Conservation (phyloP, 2,113 vertebrate species). For the Phalacrocorax carbo region DNA sequence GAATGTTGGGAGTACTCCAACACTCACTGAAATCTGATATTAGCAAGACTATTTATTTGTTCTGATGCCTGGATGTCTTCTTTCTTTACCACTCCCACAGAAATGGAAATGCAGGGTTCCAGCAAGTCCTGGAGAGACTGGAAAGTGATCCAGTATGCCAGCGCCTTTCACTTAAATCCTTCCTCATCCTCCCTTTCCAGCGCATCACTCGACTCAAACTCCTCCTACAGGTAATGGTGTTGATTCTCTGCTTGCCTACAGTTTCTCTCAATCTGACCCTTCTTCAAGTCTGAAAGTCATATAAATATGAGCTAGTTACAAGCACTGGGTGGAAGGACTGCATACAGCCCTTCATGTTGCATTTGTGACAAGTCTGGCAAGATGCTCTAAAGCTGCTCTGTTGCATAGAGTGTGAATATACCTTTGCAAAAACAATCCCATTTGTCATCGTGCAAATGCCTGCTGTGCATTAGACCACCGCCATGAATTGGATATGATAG, state of each 20-base stretch:
- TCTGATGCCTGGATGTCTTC: not conserved
- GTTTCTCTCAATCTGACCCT: not conserved
- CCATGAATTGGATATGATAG: not conserved
- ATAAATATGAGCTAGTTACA: not conserved
- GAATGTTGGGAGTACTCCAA: not conserved
- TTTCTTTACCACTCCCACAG: conserved; percentile 61
- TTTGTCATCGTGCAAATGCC: not conserved
- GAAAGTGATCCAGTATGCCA: conserved; percentile 90
- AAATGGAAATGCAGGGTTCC: conserved; percentile 85
- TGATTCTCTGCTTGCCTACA: conserved; percentile 24
- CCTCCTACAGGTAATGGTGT: conserved; percentile 85
- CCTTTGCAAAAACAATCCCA: not conserved
- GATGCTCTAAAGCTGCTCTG: not conserved
- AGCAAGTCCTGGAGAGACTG: conserved; percentile 84
- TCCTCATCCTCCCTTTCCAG: conserved; percentile 96
- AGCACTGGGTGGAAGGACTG: not conserved
- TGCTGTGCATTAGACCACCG: not conserved
- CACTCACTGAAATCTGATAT: not conserved
- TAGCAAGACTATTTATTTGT: not conserved
- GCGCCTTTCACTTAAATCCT: conserved; percentile 93
- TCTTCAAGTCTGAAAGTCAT: not conserved
- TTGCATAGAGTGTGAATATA: not conserved
- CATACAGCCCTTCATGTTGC: not conserved
- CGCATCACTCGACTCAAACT: conserved; percentile 94
- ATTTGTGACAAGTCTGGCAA: not conserved